Evolutionary conservation across 2,797 vertebrate species (phyloP), one percentile per base, ranked within the genome.

Genomic region (Anas georgica): DNA sequence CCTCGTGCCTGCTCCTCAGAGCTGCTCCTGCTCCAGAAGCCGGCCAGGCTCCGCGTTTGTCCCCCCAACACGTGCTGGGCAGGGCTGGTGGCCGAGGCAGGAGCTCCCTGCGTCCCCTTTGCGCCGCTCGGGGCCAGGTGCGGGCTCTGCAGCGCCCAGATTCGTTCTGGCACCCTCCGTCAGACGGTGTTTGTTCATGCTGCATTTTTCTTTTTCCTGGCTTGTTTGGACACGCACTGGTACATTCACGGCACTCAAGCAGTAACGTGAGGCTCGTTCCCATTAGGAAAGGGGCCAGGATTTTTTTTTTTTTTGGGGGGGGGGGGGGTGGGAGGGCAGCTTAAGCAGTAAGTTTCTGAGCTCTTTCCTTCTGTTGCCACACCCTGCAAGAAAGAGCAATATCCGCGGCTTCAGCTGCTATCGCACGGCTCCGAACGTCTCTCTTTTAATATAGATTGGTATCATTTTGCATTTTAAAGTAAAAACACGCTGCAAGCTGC

Each of bases 391-490:
- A 95, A 96, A 95, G 94, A 96, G 95, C 90, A 95, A 72, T 91
- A 95, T 94, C 88, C 26, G 26, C 0, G 58, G 92, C 95, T 94
- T 94, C 92, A 96, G 92, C 94, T 91, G 93, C 86, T 92, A 93
- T 95, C 68, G 4, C 92, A 88, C 90, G 94, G 92, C 94, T 96
- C 94, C 62, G 33, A 96, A 95, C 28, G 45, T 94, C 93, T 95
- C 94, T 94, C 93, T 95, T 96, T 95, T 97, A 97, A 96, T 96
- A 96, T 88, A 97, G 96, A 97, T 97, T 88, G 96, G 93, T 96
- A 96, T 97, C 95, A 87, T 96, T 97, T 97, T 97, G 93, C 94
- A 97, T 97, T 97, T 97, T 96, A 95, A 97, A 97, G 95, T 96
- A 96, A 97, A 96, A 97, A 90, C 96, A 91, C 63, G 43, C 95